phyloP scores from a whole-genome alignment of 2,888 invertebrate species.

The Drosophila subquinaria region DNA sequence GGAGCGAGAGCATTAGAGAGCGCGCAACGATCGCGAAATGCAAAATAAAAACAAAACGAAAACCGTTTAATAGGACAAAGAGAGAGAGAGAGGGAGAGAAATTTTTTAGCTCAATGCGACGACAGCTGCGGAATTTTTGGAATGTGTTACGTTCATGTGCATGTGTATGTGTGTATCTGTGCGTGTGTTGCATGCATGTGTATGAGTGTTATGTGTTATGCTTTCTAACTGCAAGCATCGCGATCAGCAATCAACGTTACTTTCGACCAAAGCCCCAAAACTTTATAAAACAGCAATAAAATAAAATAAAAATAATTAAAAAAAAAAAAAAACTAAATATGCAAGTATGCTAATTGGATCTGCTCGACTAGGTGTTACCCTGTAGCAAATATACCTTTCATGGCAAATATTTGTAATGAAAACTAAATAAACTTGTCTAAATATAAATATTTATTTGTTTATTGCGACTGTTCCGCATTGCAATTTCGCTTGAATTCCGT shows the following conservation, averaged over 20 bases:
- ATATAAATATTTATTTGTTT: slow-evolving; percentile 11
- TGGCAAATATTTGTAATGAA: not conserved
- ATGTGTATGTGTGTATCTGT: not conserved
- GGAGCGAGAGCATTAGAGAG: slow-evolving; percentile 1
- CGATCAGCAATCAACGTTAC: slow-evolving; percentile 44
- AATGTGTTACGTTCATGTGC: slow-evolving; percentile 31
- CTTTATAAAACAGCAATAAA: slow-evolving; percentile 31
- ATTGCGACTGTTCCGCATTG: slow-evolving; percentile 6
- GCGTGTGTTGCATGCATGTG: slow-evolving; percentile 7
- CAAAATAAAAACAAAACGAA: slow-evolving; percentile 62
- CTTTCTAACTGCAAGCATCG: slow-evolving; percentile 72
- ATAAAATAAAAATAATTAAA: slow-evolving; percentile 30
- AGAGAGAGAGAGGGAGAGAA: slow-evolving; percentile 1
- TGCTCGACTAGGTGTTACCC: slow-evolving; percentile 15
- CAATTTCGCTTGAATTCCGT: slow-evolving; percentile 14
- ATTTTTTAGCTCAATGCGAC: slow-evolving; percentile 22
- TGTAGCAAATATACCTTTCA: not conserved
- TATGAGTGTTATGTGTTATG: slow-evolving; percentile 58
- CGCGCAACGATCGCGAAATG: slow-evolving; percentile 40
- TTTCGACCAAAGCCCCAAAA: slow-evolving; percentile 37
- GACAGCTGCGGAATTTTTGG: slow-evolving; percentile 54
- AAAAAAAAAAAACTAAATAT: slow-evolving; percentile 7
- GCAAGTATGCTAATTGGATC: not conserved
- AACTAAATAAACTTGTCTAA: not conserved
- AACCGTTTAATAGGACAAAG: slow-evolving; percentile 13